Evolutionary conservation across 2,888 invertebrate species (phyloP).

Genomic region (Machimus rusticus): DNA sequence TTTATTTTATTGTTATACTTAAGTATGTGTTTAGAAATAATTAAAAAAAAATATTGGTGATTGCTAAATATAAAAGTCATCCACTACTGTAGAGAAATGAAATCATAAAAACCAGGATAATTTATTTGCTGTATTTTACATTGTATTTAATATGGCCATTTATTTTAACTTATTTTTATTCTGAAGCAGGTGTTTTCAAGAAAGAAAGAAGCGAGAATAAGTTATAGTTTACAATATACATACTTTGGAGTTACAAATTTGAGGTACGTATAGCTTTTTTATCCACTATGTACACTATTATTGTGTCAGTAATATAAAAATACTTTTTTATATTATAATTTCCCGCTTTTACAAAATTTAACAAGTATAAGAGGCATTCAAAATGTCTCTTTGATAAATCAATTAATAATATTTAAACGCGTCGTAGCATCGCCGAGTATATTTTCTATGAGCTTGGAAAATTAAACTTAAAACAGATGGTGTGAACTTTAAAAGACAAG

Average conservation of each 20-base stretch:
- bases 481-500: background rate
- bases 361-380: background rate
- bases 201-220: background rate
- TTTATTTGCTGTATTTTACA: background rate
- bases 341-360: background rate
- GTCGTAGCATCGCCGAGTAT: too few species aligned
- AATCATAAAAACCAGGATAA: background rate
- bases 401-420: background rate
- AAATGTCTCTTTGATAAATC: background rate
- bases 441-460: too few species aligned
- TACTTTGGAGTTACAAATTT: background rate
- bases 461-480: too few species aligned
- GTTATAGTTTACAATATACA: background rate
- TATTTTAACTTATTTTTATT: background rate
- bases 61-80: background rate
- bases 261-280: background rate
- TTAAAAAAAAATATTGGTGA: background rate
- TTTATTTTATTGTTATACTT: background rate
- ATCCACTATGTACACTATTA: background rate
- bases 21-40: background rate
- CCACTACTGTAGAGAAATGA: background rate
- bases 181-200: background rate
- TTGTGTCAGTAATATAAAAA: too few species aligned
- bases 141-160: background rate
- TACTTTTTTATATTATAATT: too few species aligned